phyloP scores from a whole-genome alignment of 2,113 vertebrate species.

The Thamnaconus septentrionalis region DNA sequence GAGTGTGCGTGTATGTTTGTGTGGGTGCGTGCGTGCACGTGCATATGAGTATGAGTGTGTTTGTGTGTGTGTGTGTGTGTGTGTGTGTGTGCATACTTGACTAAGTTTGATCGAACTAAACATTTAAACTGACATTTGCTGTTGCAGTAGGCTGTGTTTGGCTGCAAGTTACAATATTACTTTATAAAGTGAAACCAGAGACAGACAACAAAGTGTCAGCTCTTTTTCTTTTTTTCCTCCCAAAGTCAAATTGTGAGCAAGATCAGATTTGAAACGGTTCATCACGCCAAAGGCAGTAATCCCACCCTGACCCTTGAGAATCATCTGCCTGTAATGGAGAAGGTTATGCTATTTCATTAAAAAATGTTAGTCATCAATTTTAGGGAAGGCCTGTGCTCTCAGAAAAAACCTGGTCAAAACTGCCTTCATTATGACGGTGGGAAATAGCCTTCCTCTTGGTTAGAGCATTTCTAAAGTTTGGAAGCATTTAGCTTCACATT shows the following conservation, averaged over 20 bases:
- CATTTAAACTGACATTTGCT: constrained; percentile 44
- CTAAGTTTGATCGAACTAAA: constrained; percentile 45
- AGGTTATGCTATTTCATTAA: too few relatives aligned
- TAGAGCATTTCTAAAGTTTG: too few relatives aligned
- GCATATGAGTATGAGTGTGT: too few relatives aligned
- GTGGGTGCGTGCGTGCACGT: background rate
- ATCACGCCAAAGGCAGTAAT: constrained; percentile 14
- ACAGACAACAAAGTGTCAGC: constrained; percentile 18
- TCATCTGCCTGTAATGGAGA: constrained; percentile 1
- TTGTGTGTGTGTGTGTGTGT: background rate
- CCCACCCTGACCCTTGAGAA: constrained; percentile 1
- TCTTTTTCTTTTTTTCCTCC: constrained; percentile 17
- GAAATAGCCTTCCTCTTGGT: too few relatives aligned
- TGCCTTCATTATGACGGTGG: too few relatives aligned
- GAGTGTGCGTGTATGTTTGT: constrained; percentile 5
- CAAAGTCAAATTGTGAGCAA: background rate
- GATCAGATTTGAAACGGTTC: background rate
- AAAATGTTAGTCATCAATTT: too few relatives aligned
- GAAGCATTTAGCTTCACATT: too few relatives aligned
- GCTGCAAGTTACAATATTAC: constrained; percentile 37
- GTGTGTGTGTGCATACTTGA: background rate
- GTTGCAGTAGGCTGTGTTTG: constrained; percentile 27
- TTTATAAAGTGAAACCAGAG: constrained; percentile 31
- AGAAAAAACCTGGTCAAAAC: too few relatives aligned
- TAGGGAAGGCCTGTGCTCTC: too few relatives aligned